Conservation (phyloP, 2,797 vertebrate genomes). For the Pterois miles region DNA sequence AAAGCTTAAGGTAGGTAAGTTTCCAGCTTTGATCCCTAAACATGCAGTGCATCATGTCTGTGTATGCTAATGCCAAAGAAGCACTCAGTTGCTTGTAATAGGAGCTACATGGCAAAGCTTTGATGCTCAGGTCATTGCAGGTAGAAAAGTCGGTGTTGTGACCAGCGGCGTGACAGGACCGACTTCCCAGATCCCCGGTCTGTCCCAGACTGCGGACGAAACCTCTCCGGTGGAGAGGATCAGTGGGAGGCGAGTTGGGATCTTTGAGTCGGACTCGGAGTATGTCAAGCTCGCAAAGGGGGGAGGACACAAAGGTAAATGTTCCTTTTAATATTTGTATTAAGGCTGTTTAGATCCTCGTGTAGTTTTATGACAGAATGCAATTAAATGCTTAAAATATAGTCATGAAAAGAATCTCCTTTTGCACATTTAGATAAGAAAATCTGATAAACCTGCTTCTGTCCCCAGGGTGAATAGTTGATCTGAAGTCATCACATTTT, state of each 20-base stretch:
- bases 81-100: too few relatives aligned
- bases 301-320: slow-evolving; percentile 83
- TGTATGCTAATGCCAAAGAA: too few relatives aligned
- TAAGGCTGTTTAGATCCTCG: background rate
- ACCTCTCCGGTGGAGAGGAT: slow-evolving; percentile 63
- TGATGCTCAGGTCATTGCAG: slow-evolving; percentile 47
- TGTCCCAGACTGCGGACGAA: slow-evolving; percentile 75
- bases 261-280: slow-evolving; percentile 82
- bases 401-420: background rate
- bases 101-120: too few relatives aligned
- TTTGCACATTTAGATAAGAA: background rate
- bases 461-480: background rate
- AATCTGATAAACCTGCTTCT: background rate
- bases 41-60: background rate
- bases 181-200: slow-evolving; percentile 84
- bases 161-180: slow-evolving; percentile 72
- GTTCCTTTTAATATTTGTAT: background rate
- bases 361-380: background rate
- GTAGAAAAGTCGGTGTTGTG: slow-evolving; percentile 67
- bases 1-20: background rate
- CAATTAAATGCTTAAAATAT: too few relatives aligned
- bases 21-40: background rate
- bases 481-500: background rate
- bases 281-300: slow-evolving; percentile 86
- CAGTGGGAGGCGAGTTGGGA: slow-evolving; percentile 82